Evolutionary conservation across 2,888 invertebrate species (phyloP).

Genomic region (Timema cristinae): DNA sequence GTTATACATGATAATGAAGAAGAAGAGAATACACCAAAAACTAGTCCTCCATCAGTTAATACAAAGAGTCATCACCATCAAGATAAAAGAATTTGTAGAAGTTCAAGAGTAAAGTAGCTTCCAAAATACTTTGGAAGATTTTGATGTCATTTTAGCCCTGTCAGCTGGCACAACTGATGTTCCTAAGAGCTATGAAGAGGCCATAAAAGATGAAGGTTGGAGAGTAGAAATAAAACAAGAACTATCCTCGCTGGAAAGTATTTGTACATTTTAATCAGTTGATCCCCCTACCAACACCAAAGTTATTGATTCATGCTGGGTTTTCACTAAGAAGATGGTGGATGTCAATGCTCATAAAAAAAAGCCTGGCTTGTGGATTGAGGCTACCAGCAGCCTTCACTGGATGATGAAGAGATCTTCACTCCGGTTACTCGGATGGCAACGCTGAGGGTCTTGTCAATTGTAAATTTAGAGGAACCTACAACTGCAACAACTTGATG

Average conservation of each 20-base stretch:
- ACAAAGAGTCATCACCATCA: background rate
- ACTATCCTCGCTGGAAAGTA: background rate
- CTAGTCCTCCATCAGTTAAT: no score
- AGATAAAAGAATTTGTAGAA: background rate
- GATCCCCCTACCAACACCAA: background rate
- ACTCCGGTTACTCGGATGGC: background rate
- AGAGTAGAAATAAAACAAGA: background rate
- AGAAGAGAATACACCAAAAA: no score
- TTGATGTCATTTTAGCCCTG: background rate
- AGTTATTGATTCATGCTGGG: background rate
- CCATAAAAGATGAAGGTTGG: background rate
- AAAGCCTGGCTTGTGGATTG: background rate
- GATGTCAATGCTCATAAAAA: background rate
- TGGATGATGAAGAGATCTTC: background rate
- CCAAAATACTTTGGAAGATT: constrained; percentile 7
- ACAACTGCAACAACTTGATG: constrained; percentile 6
- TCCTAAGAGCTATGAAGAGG: background rate
- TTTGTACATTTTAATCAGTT: background rate
- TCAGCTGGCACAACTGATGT: background rate
- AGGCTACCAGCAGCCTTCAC: background rate
- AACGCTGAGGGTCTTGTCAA: background rate
- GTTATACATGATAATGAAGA: no score
- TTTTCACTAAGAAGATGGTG: background rate
- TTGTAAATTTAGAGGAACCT: background rate
- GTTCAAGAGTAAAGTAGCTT: background rate